Conservation (phyloP, 2,113 vertebrate species). For the Urocolius indicus region DNA sequence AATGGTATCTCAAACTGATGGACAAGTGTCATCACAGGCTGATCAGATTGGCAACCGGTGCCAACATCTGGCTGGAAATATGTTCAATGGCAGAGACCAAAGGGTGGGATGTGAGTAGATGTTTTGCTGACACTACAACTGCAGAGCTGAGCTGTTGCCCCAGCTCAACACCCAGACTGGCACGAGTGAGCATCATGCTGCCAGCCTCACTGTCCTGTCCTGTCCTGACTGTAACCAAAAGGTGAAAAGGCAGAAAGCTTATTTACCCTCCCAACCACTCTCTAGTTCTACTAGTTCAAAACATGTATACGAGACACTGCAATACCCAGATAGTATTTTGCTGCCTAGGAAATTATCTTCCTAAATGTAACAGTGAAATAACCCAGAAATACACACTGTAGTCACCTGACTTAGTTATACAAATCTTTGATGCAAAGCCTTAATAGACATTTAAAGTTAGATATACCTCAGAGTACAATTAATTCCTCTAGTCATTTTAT, state of each 20-base stretch:
- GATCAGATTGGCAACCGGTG: not conserved
- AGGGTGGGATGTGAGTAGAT: not conserved
- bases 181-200: rapidly evolving
- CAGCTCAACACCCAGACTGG: rapidly evolving
- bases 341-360: not conserved
- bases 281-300: not conserved
- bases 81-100: not conserved
- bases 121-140: not conserved
- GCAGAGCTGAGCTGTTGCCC: not conserved
- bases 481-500: not conserved
- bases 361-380: not conserved
- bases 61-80: not conserved
- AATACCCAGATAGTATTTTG: not conserved
- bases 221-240: not conserved
- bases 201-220: not conserved
- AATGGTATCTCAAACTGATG: not conserved
- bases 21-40: too few species aligned
- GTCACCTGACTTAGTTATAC: not conserved
- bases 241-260: not conserved
- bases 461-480: not conserved
- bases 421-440: not conserved
- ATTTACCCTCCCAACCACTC: not conserved
- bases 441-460: not conserved
- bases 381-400: not conserved
- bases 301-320: not conserved